Conservation (phyloP, 2,888 invertebrate genomes). For the Chydorus sphaericus region DNA sequence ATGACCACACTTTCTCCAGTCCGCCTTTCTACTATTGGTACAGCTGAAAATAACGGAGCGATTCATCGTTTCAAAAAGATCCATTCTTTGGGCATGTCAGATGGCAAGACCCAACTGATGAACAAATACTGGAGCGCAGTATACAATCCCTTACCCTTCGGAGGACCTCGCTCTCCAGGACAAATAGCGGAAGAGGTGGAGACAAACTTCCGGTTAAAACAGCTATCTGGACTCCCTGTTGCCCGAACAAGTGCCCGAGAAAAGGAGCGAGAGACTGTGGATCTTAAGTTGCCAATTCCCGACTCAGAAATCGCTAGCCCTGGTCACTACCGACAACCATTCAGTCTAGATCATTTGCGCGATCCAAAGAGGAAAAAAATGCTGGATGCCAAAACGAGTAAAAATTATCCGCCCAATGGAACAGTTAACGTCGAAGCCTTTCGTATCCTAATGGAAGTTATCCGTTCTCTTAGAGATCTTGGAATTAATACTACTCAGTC, state of each 20-base stretch:
- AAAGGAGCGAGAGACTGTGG: not conserved
- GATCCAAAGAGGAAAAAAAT: not conserved
- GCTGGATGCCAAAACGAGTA: not conserved
- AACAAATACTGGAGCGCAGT: not conserved
- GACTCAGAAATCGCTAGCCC: slow-evolving; percentile 4
- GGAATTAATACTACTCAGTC: not conserved
- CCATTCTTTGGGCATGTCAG: not conserved
- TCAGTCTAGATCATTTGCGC: not conserved
- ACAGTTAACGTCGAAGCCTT: slow-evolving; percentile 6
- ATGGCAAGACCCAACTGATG: not conserved
- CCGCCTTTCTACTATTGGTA: too few relatives aligned
- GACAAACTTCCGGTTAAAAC: not conserved
- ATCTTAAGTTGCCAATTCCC: slow-evolving; percentile 2
- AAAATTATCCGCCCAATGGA: not conserved
- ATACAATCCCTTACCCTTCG: slow-evolving; percentile 8
- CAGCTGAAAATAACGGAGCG: too few relatives aligned
- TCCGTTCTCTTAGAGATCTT: not conserved
- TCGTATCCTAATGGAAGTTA: slow-evolving; percentile 7
- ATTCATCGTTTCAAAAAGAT: not conserved
- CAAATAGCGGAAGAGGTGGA: not conserved
- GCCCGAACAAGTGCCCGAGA: not conserved
- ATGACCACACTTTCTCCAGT: too few relatives aligned
- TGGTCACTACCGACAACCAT: slow-evolving; percentile 7
- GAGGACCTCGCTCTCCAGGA: not conserved
- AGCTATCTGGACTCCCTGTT: slow-evolving; percentile 1